These are phyloP conservation scores for Hirtodrosophila trivittata DNA, from an alignment of 2,888 invertebrate species.

Conservation along the genomic window DNA sequence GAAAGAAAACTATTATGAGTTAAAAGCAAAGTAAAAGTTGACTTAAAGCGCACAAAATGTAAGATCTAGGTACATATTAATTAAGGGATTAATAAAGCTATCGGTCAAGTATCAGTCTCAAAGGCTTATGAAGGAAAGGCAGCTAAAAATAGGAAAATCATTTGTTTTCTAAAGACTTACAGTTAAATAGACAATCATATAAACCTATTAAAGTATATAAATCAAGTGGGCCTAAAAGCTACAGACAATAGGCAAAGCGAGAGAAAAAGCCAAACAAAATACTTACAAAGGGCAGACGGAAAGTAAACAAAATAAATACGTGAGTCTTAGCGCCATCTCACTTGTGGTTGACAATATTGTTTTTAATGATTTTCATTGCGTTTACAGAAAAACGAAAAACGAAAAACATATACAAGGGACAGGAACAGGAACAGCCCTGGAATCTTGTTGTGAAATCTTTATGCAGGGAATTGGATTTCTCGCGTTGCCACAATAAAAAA, in stretches of 20 bases:
- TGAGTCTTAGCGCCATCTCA: slow-evolving; percentile 54
- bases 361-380: slow-evolving; percentile 68
- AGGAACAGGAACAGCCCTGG: slow-evolving; percentile 3
- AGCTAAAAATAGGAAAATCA: too few species aligned
- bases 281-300: background rate
- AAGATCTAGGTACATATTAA: too few species aligned
- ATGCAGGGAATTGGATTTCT: slow-evolving; percentile 50
- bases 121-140: too few species aligned
- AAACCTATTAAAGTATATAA: slow-evolving; percentile 17
- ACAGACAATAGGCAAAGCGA: slow-evolving; percentile 7
- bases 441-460: slow-evolving; percentile 53
- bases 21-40: slow-evolving; percentile 1
- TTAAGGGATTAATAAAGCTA: too few species aligned
- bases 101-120: too few species aligned
- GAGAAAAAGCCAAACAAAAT: slow-evolving; percentile 1
- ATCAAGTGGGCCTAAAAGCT: slow-evolving; percentile 12
- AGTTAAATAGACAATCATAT: slow-evolving; percentile 41
- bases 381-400: slow-evolving; percentile 25
- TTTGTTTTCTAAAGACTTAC: slow-evolving; percentile 5
- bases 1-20: background rate
- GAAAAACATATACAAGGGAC: background rate
- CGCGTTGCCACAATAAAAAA: slow-evolving; percentile 36
- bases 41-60: slow-evolving; percentile 12
- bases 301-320: slow-evolving; percentile 59
- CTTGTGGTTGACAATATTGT: slow-evolving; percentile 71